phyloP scores from a whole-genome alignment of 2,797 vertebrate genomes.

The Schizopygopsis pylzovi region DNA sequence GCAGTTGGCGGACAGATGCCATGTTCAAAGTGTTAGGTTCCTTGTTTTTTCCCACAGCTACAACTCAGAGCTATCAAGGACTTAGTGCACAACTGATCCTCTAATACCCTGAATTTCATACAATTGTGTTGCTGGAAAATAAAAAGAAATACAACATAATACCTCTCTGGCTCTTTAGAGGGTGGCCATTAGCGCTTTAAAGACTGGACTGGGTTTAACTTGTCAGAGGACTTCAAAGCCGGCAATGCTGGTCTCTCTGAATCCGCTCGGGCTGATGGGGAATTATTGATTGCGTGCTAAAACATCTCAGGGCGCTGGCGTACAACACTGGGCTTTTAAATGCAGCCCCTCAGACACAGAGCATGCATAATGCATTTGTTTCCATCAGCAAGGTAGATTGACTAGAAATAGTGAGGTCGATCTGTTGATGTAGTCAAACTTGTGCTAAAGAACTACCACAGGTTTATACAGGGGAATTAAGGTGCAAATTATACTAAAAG shows the following conservation, averaged over 20 bases:
- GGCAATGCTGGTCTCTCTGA: slow-evolving; percentile 73
- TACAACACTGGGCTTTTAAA: slow-evolving; percentile 79
- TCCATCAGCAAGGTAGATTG: slow-evolving; percentile 78
- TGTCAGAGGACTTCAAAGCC: slow-evolving; percentile 81
- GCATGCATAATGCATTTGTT: slow-evolving; percentile 81
- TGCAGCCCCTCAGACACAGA: slow-evolving; percentile 74
- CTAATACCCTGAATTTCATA: slow-evolving; percentile 60
- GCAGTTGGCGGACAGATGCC: slow-evolving; percentile 55
- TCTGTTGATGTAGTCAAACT: slow-evolving; percentile 75
- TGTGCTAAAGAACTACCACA: slow-evolving; percentile 61
- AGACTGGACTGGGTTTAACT: slow-evolving; percentile 78
- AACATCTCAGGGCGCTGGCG: slow-evolving; percentile 80
- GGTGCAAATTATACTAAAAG: neutral
- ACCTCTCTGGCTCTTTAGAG: slow-evolving; percentile 69
- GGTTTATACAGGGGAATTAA: neutral
- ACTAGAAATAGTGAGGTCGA: slow-evolving; percentile 70
- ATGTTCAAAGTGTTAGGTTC: slow-evolving; percentile 63
- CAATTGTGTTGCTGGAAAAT: slow-evolving; percentile 66
- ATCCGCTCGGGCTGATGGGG: slow-evolving; percentile 76
- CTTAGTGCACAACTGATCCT: slow-evolving; percentile 57
- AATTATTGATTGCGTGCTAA: slow-evolving; percentile 82
- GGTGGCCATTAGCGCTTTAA: slow-evolving; percentile 73
- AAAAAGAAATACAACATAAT: slow-evolving; percentile 63
- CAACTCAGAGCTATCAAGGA: slow-evolving; percentile 54
- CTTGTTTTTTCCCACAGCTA: slow-evolving; percentile 38